A percentile compares a stretch with the other conserved stretches of the same genome.
Evolutionary conservation across 2,888 invertebrate genomes (phyloP).

Genomic region (Cataglyphis altisquamis): DNA sequence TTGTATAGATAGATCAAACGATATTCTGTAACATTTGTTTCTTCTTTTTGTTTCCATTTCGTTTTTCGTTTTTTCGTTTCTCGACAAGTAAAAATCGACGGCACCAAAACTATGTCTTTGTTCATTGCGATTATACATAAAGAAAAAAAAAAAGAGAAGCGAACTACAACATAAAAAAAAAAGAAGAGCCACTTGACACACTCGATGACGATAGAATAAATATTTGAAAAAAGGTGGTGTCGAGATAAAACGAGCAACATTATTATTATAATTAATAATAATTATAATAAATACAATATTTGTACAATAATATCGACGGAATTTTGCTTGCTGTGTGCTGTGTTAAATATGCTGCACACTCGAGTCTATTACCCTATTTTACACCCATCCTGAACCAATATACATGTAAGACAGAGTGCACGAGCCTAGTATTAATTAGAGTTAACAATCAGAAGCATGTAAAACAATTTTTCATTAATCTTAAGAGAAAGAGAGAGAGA

Average conservation of each 20-base stretch:
- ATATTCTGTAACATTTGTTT: constrained; percentile 27
- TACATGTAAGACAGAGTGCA: constrained; percentile 1
- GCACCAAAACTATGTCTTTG: constrained; percentile 59
- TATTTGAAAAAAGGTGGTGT: constrained; percentile 56
- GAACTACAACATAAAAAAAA: constrained; percentile 73
- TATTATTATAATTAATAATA: constrained; percentile 86
- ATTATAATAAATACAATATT: constrained; percentile 86
- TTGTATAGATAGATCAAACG: constrained; percentile 63
- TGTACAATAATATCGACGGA: constrained; percentile 86
- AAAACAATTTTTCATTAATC: neutral
- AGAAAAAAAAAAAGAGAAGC: constrained; percentile 74
- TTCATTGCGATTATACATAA: constrained; percentile 33
- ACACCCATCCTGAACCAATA: constrained; percentile 68
- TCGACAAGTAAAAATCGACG: constrained; percentile 70
- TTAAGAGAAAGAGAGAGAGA: neutral
- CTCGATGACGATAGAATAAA: constrained; percentile 74
- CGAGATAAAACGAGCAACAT: constrained; percentile 83
- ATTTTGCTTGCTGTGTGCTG: constrained; percentile 74
- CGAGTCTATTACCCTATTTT: constrained; percentile 69
- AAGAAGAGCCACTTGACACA: constrained; percentile 69
- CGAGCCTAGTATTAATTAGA: constrained; percentile 19
- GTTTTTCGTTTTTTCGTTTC: constrained; percentile 55
- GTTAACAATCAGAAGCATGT: neutral
- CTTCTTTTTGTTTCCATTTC: constrained; percentile 23
- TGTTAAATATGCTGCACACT: constrained; percentile 81